phyloP scores from a whole-genome alignment of 2,113 vertebrate genomes.

The Alethe diademata region DNA sequence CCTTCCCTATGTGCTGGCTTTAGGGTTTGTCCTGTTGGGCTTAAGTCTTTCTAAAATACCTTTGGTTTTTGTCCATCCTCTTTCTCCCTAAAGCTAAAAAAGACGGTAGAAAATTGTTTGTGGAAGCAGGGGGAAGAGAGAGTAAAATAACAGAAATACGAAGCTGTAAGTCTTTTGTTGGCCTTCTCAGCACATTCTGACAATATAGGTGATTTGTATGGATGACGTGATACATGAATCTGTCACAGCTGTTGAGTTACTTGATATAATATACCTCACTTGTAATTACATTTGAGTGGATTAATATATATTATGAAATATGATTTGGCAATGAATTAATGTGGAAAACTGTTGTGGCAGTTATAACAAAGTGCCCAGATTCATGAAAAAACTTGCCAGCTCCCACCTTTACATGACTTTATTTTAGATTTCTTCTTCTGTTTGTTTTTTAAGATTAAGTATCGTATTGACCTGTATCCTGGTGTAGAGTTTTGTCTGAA shows the following conservation, averaged over 20 bases:
- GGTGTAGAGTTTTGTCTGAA: background rate
- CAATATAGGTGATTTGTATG: background rate
- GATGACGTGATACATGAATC: background rate
- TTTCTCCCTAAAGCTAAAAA: background rate
- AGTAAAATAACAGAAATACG: background rate
- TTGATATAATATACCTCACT: background rate
- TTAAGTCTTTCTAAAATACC: background rate
- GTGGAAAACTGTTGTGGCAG: background rate
- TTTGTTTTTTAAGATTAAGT: background rate
- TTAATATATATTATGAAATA: background rate
- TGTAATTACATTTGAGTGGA: background rate
- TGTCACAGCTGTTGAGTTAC: background rate
- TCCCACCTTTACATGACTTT: background rate
- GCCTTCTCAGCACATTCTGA: background rate
- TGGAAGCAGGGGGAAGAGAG: background rate
- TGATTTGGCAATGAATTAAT: background rate
- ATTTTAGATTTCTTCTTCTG: background rate
- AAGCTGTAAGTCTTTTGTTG: background rate
- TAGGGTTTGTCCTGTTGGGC: background rate
- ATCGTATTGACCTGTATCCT: background rate
- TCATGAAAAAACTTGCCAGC: background rate
- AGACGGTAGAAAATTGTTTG: background rate
- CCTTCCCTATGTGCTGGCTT: rapidly evolving
- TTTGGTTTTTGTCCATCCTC: background rate
- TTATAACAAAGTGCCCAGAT: background rate